phyloP scores from a whole-genome alignment of 2,113 vertebrate genomes.

The Strix aluco region DNA sequence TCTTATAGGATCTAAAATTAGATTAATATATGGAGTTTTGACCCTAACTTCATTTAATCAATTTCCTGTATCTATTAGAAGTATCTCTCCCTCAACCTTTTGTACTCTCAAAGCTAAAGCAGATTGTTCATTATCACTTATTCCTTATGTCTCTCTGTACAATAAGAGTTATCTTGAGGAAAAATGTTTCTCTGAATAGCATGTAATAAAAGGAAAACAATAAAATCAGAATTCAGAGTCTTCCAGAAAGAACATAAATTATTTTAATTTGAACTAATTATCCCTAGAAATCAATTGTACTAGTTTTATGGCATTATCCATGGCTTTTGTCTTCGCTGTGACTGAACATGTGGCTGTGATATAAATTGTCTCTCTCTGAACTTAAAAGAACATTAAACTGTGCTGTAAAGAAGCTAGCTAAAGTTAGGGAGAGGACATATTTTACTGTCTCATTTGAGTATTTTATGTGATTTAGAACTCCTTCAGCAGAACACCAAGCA shows the following conservation, averaged over 20 bases:
- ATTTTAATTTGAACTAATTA: constrained; percentile 3
- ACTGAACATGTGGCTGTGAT: background rate
- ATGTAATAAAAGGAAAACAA: background rate
- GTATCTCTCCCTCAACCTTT: background rate
- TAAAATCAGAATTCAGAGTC: background rate
- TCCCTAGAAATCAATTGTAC: background rate
- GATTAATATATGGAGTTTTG: background rate
- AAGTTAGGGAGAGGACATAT: background rate
- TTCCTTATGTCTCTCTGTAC: background rate
- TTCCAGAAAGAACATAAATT: background rate
- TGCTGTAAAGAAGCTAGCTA: background rate
- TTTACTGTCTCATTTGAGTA: background rate
- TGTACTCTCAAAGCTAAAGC: background rate
- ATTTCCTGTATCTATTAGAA: background rate
- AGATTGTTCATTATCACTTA: background rate
- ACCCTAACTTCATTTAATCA: background rate
- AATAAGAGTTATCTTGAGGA: background rate
- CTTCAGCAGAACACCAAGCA: background rate
- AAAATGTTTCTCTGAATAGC: background rate
- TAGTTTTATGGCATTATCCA: background rate
- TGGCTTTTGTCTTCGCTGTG: background rate
- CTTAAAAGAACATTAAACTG: background rate
- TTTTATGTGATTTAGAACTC: background rate
- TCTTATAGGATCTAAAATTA: background rate
- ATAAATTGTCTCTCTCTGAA: background rate